phyloP scores from a whole-genome alignment of 2,113 vertebrate species.

The Stercorarius parasiticus region DNA sequence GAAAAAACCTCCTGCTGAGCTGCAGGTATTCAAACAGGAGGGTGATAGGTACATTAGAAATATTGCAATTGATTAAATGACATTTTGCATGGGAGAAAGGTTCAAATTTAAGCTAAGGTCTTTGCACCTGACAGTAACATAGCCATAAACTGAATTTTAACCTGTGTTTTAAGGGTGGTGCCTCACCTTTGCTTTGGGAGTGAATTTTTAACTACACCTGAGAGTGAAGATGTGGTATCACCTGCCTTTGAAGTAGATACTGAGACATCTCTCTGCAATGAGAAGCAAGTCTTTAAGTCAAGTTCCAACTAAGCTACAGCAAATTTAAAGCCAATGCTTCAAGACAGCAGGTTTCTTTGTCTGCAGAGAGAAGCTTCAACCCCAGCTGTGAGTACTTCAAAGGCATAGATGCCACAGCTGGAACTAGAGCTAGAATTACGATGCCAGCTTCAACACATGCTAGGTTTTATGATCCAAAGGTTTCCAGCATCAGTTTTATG shows the following conservation, averaged over 20 bases:
- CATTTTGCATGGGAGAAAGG: not conserved
- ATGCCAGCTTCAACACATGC: not conserved
- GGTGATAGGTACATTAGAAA: not conserved
- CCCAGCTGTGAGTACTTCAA: slow-evolving; percentile 51
- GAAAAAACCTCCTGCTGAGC: not conserved
- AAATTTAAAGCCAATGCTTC: slow-evolving; percentile 34
- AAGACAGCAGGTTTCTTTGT: not conserved
- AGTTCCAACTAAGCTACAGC: slow-evolving; percentile 2
- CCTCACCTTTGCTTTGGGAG: not conserved
- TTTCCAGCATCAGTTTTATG: not conserved
- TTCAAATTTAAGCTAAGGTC: not conserved
- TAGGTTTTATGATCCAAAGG: not conserved
- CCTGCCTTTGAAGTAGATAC: not conserved
- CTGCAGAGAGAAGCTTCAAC: not conserved
- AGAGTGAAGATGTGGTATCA: not conserved
- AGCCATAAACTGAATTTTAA: not conserved
- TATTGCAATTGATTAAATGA: not conserved
- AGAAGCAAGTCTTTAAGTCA: slow-evolving; percentile 6
- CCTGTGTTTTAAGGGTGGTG: not conserved
- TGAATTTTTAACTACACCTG: not conserved
- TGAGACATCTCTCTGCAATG: not conserved
- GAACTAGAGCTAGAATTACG: slow-evolving; percentile 35
- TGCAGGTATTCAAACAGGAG: not conserved
- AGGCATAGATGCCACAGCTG: slow-evolving; percentile 38
- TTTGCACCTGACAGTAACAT: not conserved